Evolutionary conservation across 2,888 invertebrate species (phyloP).

Genomic region (Eristalis pertinax): DNA sequence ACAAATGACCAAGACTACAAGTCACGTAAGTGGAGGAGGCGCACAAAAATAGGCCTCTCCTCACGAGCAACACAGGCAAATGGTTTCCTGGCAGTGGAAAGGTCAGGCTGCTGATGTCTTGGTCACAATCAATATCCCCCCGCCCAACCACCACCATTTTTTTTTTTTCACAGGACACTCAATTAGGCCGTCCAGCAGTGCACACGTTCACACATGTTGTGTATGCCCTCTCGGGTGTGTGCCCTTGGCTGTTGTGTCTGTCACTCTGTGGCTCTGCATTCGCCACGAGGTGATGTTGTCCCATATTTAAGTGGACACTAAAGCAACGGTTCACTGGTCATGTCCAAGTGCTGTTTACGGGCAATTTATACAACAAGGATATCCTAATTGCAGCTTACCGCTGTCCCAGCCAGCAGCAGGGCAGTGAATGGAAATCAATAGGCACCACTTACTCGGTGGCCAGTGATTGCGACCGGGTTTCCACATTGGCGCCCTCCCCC

Average conservation of each 20-base stretch:
- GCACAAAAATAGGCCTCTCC: background rate
- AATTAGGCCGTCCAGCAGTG: background rate
- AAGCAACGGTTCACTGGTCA: conserved; percentile 45
- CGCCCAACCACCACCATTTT: background rate
- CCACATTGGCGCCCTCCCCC: background rate
- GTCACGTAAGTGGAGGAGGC: background rate
- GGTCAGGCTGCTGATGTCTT: conserved; percentile 25
- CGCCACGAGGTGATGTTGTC: conserved; percentile 2
- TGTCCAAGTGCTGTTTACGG: conserved; percentile 61
- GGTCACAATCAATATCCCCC: conserved; percentile 25
- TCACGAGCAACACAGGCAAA: background rate
- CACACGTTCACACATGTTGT: background rate
- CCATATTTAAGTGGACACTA: conserved; percentile 19
- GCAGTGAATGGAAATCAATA: conserved; percentile 49
- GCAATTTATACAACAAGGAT: conserved; percentile 51
- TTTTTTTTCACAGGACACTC: conserved; percentile 1
- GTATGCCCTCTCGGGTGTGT: background rate
- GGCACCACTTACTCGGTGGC: conserved; percentile 40
- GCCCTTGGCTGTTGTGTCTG: conserved; percentile 6
- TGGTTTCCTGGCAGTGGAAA: background rate
- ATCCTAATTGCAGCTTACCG: conserved; percentile 52
- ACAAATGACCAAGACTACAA: background rate
- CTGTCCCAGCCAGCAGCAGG: background rate
- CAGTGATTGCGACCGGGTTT: background rate
- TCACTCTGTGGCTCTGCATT: background rate